Conservation (phyloP, 2,113 vertebrate genomes). For the Gymnobelideus leadbeateri region DNA sequence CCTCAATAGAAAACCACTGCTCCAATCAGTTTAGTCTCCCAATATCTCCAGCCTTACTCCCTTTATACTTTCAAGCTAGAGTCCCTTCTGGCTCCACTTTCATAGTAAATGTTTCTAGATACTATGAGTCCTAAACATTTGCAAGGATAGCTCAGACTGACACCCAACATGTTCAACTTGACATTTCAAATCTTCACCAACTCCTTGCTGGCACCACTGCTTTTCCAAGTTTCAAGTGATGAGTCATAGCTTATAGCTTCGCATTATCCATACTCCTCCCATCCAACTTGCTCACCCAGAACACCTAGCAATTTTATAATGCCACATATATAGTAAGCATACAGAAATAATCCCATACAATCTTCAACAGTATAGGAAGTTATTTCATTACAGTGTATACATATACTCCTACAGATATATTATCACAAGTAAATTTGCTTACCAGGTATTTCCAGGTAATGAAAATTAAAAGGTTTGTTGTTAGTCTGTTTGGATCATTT, state of each 20-base stretch:
- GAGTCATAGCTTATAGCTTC: not conserved
- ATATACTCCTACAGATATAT: not conserved
- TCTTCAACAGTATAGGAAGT: not conserved
- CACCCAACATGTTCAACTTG: not conserved
- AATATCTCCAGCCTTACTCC: not conserved
- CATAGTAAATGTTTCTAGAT: not conserved
- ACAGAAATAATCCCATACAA: not conserved
- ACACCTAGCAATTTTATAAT: not conserved
- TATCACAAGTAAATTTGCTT: not conserved
- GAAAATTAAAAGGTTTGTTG: not conserved
- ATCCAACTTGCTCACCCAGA: not conserved
- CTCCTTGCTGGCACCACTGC: not conserved
- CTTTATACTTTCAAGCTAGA: not conserved
- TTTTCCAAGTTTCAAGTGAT: not conserved
- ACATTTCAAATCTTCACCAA: not conserved
- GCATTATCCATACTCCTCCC: not conserved
- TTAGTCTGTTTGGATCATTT: not conserved
- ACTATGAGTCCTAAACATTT: not conserved
- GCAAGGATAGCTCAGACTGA: not conserved
- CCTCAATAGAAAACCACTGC: not conserved
- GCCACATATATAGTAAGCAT: not conserved
- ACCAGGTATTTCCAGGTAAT: not conserved
- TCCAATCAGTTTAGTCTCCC: not conserved
- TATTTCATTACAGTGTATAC: not conserved
- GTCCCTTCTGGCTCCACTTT: not conserved